phyloP scores from a whole-genome alignment of 2,888 invertebrate species.

The Opisthograptis luteolata region DNA sequence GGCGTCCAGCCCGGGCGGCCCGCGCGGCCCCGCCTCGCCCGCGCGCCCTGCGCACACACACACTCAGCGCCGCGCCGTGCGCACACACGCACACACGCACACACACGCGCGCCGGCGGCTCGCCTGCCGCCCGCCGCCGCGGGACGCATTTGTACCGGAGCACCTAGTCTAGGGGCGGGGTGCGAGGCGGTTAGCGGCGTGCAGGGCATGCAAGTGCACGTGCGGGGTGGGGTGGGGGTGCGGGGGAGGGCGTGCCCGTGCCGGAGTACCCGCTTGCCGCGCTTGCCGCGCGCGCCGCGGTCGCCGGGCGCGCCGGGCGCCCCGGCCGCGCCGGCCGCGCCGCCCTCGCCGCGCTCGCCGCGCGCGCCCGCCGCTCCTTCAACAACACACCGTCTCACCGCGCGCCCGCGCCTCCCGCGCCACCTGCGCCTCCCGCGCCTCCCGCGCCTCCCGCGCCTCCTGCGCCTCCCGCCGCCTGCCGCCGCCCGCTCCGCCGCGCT shows the following conservation, averaged over 20 bases:
- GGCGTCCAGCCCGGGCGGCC: conserved; percentile 90
- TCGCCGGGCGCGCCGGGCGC: conserved; percentile 92
- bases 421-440: not conserved
- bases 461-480: not conserved
- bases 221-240: conserved; percentile 23
- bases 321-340: conserved; percentile 90
- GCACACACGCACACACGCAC: no score
- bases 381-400: conserved; percentile 44
- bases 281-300: conserved; percentile 95
- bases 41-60: conserved; percentile 84
- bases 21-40: conserved; percentile 90
- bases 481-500: not conserved
- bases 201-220: not conserved
- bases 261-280: conserved; percentile 93
- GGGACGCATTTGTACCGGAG: no score
- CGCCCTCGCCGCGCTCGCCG: conserved; percentile 92
- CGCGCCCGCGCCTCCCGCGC: not conserved
- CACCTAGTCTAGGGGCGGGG: not conserved
- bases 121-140: no score
- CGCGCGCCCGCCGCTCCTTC: conserved; percentile 86
- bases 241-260: conserved; percentile 1
- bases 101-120: no score
- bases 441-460: not conserved
- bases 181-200: not conserved
- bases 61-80: conserved; percentile 21